Conservation (phyloP, 2,797 vertebrate species). For the Capromys pilorides region DNA sequence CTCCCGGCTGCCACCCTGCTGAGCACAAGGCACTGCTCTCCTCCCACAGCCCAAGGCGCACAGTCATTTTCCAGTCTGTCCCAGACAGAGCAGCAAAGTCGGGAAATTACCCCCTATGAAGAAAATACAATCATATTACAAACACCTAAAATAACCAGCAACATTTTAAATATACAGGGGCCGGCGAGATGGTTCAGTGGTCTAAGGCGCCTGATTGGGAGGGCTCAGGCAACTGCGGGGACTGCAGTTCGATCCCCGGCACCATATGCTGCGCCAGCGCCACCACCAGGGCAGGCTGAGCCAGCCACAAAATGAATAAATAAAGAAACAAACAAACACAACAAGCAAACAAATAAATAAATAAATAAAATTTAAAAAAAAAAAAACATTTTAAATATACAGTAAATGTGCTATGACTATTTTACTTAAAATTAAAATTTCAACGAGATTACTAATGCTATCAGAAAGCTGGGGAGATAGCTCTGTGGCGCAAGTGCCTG, state of each 20-base stretch:
- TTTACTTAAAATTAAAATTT: conserved; percentile 37
- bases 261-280: no score
- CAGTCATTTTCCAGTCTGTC: background rate
- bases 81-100: background rate
- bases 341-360: no score
- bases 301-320: no score
- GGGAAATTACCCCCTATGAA: background rate
- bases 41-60: background rate
- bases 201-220: no score
- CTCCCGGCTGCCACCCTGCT: background rate
- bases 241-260: no score
- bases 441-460: background rate
- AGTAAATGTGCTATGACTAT: conserved; percentile 18
- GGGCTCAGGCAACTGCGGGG: no score
- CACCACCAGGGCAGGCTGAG: no score
- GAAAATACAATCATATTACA: background rate
- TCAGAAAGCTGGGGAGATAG: no score
- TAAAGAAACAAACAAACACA: no score
- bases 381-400: background rate
- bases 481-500: no score
- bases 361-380: no score
- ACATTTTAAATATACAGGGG: conserved; percentile 18
- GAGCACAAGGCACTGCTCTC: background rate
- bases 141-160: background rate
- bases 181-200: no score